Evolutionary conservation across 2,888 invertebrate genomes (phyloP).

Genomic region (Orthonychiurus folsomi): DNA sequence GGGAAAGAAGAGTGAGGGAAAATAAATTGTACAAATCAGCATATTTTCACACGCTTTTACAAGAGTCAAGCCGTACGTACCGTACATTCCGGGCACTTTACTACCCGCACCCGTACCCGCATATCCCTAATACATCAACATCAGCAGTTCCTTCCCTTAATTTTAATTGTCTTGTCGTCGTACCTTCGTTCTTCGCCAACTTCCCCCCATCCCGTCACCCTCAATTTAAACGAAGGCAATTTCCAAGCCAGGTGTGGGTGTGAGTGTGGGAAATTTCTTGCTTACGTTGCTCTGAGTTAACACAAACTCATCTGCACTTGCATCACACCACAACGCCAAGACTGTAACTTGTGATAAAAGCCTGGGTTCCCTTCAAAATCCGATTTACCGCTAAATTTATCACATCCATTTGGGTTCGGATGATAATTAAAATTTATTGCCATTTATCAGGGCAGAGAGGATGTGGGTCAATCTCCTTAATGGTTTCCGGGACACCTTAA

Average conservation of each 20-base stretch:
- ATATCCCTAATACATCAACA: slow-evolving; percentile 11
- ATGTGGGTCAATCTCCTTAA: too few relatives aligned
- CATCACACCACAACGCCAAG: too few relatives aligned
- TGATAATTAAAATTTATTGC: too few relatives aligned
- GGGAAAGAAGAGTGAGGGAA: slow-evolving; percentile 3
- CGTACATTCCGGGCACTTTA: slow-evolving; percentile 2
- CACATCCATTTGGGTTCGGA: too few relatives aligned
- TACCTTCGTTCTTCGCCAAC: neutral
- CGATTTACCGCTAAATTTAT: too few relatives aligned
- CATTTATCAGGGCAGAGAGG: too few relatives aligned
- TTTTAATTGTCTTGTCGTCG: neutral
- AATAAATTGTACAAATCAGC: slow-evolving; percentile 13
- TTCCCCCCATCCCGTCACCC: neutral
- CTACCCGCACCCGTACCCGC: neutral
- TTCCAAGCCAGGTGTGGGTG: neutral
- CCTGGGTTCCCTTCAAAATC: too few relatives aligned
- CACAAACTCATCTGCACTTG: too few relatives aligned
- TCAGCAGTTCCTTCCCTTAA: slow-evolving; percentile 7
- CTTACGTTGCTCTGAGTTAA: too few relatives aligned
- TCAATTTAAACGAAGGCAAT: slow-evolving; percentile 1
- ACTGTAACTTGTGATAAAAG: too few relatives aligned
- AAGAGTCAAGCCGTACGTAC: neutral
- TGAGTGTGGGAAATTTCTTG: neutral
- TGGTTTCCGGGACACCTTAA: too few relatives aligned
- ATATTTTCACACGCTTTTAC: slow-evolving; percentile 4